Percentiles rank a stretch among this genome's conserved stretches.
Conservation (phyloP, 2,888 invertebrate species). For the Nowickia ferox region DNA sequence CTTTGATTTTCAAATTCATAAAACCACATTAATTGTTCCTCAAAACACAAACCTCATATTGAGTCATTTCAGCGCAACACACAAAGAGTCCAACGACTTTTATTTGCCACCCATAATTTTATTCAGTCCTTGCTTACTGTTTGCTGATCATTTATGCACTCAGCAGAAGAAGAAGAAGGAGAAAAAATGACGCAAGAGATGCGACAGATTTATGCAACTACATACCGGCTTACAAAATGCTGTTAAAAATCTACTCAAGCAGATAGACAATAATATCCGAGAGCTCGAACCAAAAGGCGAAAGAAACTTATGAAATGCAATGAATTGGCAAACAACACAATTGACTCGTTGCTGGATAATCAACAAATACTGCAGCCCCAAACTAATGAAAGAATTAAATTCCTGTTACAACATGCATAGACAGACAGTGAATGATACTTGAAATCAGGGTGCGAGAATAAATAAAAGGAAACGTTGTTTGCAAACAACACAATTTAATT, state of each 20-base stretch:
- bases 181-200: constrained; percentile 16
- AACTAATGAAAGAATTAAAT: background rate
- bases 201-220: constrained; percentile 38
- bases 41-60: constrained; percentile 43
- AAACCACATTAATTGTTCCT: constrained; percentile 53
- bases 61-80: constrained; percentile 24
- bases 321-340: constrained; percentile 72
- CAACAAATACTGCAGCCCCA: background rate
- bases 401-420: constrained; percentile 24
- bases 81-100: constrained; percentile 53
- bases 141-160: constrained; percentile 43
- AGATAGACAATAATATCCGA: constrained; percentile 24
- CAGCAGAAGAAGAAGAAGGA: constrained; percentile 1
- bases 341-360: constrained; percentile 59
- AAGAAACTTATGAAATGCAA: constrained; percentile 41
- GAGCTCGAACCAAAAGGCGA: constrained; percentile 15
- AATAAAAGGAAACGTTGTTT: too few relatives aligned
- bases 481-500: too few relatives aligned
- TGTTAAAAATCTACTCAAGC: constrained; percentile 18
- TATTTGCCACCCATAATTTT: constrained; percentile 41
- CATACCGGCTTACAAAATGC: constrained; percentile 31
- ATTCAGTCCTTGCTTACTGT: constrained; percentile 11
- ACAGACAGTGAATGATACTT: background rate
- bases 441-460: background rate
- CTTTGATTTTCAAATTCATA: constrained; percentile 44